Base-by-base conservation (phyloP, 1,140 invertebrate species). In the Nebria ingens region DNA sequence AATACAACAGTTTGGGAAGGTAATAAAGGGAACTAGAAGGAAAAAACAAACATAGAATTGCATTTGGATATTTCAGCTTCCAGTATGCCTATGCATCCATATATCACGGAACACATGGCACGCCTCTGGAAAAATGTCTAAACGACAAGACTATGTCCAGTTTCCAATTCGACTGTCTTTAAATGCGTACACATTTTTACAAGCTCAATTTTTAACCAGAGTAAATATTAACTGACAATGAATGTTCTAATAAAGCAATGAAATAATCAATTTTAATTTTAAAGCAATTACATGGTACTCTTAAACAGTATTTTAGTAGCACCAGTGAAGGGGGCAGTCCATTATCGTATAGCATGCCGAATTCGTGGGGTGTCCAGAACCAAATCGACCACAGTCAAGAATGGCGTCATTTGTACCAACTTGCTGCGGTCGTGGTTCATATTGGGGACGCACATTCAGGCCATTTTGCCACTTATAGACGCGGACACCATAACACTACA, bases 391-490 rank as follows among this genome's bases (percentile, higher is more conserved):
- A 61, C 61, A 57, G 58, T 6, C 61, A 61, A 49, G 68, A 71
- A 53, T 70, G 66, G 54, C 61, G 72, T 53, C 71, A 75, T 59
- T 67, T 77, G 22, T 96, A 92, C 71, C 78, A 80, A 61, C 75
- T 97, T 40, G 78, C 81, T 61, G 84, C 91, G 1, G 90, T 93
- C 0, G 84, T 96, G n/a, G 90, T 91, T 40, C 93, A 96, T 72
- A 78, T 86, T 49, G 93, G 93, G 17, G 84, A 86, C 61, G 86
- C 86, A 11, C 80, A 86, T 66, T 85, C 85, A 50, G 93, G 93
- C 21, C 93, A 97, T 76, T 96, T 95, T 76, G 84, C 94, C 49
- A 93, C 91, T 25, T 95, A 93, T 67, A 76, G 93, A 52, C 77
- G 90, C 12, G 87, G 86, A 56, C 78, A 80, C 62, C 67, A 69